Evolutionary conservation across 2,797 vertebrate species (phyloP).

Genomic region (Lagorchestes hirsutus): DNA sequence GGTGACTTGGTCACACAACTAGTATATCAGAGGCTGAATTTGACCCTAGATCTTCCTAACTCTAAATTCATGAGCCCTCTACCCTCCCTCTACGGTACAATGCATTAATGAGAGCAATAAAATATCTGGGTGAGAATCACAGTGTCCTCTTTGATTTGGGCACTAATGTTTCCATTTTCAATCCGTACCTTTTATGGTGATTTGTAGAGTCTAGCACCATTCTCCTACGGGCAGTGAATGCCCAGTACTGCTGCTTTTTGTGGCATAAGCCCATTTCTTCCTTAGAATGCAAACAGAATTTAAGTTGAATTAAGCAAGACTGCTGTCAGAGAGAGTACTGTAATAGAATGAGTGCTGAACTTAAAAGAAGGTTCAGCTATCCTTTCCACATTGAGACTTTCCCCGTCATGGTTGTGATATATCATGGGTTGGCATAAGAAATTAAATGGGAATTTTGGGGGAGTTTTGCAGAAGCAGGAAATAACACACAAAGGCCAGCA

Average conservation of each 20-base stretch:
- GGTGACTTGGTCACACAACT: too few species aligned
- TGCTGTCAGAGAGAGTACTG: background rate
- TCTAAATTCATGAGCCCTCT: background rate
- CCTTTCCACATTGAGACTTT: background rate
- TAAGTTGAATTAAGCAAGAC: background rate
- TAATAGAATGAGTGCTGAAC: background rate
- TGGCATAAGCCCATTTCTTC: conserved; percentile 46
- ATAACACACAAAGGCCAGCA: background rate
- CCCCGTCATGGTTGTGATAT: background rate
- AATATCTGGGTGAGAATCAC: conserved; percentile 19
- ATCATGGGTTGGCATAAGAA: background rate
- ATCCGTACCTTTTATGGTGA: conserved; percentile 21
- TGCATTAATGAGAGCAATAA: conserved; percentile 35
- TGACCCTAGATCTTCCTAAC: background rate
- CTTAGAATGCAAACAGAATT: conserved; percentile 39
- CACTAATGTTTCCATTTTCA: conserved; percentile 37
- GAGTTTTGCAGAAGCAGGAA: background rate
- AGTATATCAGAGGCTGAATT: too few species aligned
- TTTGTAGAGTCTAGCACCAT: conserved; percentile 26
- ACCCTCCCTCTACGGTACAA: background rate
- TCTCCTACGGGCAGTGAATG: background rate
- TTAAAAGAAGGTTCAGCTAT: conserved; percentile 13
- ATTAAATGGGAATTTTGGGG: background rate
- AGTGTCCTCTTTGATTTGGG: conserved; percentile 22
- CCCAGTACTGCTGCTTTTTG: background rate